Base-by-base conservation (phyloP, 2,797 vertebrate species). In the Streptopelia turtur region DNA sequence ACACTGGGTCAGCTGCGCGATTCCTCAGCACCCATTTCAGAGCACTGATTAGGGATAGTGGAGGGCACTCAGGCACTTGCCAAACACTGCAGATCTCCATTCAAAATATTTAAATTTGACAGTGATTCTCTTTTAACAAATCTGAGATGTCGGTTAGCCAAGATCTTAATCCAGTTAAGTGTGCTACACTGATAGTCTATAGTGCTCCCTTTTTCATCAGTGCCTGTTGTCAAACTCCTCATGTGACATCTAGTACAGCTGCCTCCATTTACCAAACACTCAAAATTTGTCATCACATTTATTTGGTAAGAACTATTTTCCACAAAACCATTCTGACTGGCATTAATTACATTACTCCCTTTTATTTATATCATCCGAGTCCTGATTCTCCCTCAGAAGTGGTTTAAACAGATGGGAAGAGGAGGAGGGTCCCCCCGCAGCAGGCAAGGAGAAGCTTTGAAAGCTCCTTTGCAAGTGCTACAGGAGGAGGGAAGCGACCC, bases 271-370 rank as follows among this genome's bases (percentile, higher is more conserved):
- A 82, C 88, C 74, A 82, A 87, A 90, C 80, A 79, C 33, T 83
- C 56, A 92, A 74, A 23, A 71, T 86, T 86, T 93, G 85, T 86
- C 92, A 93, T 89, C 89, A 93, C 60, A 69, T 68, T 91, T 75
- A 92, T 93, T 94, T 91, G 89, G 22, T 87, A 95, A 95, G 69
- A 93, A 85, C 89, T 91, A 28, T 93, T 93, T 96, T 80, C 75
- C 89, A 92, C 65, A 35, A 74, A 93, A n/a, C 71, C 64, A 47
- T 91, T 90, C 66, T 87, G 92, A 57, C 72, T 89, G 61, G 68
- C 87, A 91, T 80, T 94, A 91, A 92, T 81, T 91, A 88, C n/a
- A 72, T 91, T 91, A 83, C 83, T 93, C 28, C 50, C 41, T 83
- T 78, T 83, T 84, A 90, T 89, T 94, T 80, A 50, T 94, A 49